Conservation (phyloP, 2,888 invertebrate genomes). For the Ectemnius cavifrons region DNA sequence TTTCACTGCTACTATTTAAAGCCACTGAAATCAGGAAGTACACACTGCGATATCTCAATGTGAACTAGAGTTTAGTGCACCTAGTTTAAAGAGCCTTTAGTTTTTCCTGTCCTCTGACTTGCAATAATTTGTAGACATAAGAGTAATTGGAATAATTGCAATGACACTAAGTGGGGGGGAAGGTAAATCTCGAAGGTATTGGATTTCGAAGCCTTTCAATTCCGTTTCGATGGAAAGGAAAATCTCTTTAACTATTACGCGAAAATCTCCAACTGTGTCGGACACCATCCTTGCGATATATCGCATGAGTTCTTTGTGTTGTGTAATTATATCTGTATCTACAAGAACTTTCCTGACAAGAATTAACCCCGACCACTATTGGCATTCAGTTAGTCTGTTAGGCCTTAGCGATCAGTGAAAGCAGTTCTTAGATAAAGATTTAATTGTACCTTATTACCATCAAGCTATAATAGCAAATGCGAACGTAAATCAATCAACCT, state of each 20-base stretch:
- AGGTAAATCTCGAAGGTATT: conserved; percentile 31
- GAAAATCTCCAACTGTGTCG: conserved; percentile 22
- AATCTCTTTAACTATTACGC: conserved; percentile 54
- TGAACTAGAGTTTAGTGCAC: not conserved
- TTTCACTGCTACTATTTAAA: not conserved
- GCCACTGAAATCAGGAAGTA: not conserved
- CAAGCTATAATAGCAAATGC: not conserved
- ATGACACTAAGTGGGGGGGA: not conserved
- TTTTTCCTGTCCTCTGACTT: no score
- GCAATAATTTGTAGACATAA: not conserved
- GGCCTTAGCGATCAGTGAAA: conserved; percentile 22
- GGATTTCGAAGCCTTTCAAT: conserved; percentile 52
- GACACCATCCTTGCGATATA: not conserved
- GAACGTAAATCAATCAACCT: not conserved
- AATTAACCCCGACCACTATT: no score
- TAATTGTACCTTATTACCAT: not conserved
- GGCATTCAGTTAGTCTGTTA: not conserved
- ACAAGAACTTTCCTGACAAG: conserved; percentile 27
- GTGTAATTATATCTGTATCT: conserved; percentile 19
- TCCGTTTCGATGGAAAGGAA: conserved; percentile 29
- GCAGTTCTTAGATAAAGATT: conserved; percentile 1
- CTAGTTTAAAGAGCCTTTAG: no score
- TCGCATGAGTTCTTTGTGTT: not conserved
- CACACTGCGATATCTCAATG: not conserved
- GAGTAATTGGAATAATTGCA: not conserved